Percentiles rank a stretch among this genome's conserved stretches.
These are phyloP conservation scores for Papilio machaon DNA, from an alignment of 1,140 invertebrate genomes.

Conservation along the genomic window DNA sequence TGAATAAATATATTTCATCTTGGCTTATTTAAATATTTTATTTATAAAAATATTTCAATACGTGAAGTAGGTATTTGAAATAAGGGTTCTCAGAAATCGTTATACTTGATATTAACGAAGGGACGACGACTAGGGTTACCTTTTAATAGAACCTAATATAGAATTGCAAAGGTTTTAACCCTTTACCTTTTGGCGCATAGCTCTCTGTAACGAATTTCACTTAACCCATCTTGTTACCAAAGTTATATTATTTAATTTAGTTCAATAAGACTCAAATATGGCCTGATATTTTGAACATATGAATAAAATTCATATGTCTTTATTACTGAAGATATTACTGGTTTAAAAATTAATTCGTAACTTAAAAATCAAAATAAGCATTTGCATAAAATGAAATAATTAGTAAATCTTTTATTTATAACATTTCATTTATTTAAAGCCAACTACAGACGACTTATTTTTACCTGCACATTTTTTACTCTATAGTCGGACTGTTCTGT, in stretches of 20 bases:
- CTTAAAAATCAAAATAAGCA: too few species aligned
- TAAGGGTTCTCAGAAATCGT: constrained; percentile 3
- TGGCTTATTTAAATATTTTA: background rate
- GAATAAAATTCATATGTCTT: background rate
- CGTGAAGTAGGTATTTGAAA: background rate
- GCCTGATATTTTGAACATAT: background rate
- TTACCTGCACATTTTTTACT: too few species aligned
- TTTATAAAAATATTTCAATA: background rate
- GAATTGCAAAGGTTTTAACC: constrained; percentile 25
- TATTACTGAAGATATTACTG: too few species aligned
- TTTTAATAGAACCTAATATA: constrained; percentile 19
- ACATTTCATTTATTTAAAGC: too few species aligned
- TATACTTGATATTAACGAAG: constrained; percentile 26
- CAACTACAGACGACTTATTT: too few species aligned
- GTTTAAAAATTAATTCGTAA: too few species aligned
- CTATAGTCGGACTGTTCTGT: too few species aligned
- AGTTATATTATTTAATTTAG: constrained; percentile 14
- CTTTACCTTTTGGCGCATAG: constrained; percentile 14
- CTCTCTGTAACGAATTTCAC: background rate
- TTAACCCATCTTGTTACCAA: background rate
- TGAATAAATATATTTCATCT: background rate
- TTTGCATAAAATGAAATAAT: too few species aligned
- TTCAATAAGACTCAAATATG: background rate
- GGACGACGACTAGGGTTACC: constrained; percentile 7
- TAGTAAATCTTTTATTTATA: too few species aligned